These are phyloP conservation scores for Hydrozoanthus tunicans DNA, from an alignment of 64 coral and sea anemone species.

Conservation along the genomic window DNA sequence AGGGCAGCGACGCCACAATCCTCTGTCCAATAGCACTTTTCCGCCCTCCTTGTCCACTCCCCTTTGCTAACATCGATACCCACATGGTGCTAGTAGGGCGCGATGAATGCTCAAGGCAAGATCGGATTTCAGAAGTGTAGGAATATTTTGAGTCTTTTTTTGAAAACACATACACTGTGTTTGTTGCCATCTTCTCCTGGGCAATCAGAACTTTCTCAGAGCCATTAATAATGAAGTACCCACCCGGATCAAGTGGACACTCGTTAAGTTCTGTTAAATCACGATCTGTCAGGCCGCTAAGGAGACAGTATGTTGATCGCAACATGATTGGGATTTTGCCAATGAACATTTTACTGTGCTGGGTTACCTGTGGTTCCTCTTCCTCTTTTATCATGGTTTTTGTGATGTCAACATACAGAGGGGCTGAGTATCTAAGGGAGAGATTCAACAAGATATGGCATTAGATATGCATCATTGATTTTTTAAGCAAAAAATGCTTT, in stretches of 20 bases:
- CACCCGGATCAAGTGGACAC: conserved; percentile 94
- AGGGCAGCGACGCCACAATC: conserved; percentile 93
- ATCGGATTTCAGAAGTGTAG: conserved; percentile 96
- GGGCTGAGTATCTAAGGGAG: conserved; percentile 89
- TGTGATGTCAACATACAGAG: conserved; percentile 98
- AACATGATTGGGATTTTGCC: conserved; percentile 99
- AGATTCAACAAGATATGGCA: background rate
- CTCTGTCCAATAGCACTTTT: conserved; percentile 98
- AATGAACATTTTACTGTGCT: conserved; percentile 98
- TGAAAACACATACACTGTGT: conserved; percentile 98
- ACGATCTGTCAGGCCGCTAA: conserved; percentile 86
- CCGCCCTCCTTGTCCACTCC: conserved; percentile 83
- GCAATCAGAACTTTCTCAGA: conserved; percentile 99
- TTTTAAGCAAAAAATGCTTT: too few relatives aligned
- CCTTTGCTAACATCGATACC: conserved; percentile 97
- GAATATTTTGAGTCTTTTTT: conserved; percentile 99
- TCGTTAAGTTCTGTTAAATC: conserved; percentile 99
- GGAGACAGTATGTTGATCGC: conserved; percentile 93
- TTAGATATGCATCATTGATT: too few relatives aligned
- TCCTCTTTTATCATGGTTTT: conserved; percentile 96
- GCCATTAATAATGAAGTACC: conserved; percentile 99
- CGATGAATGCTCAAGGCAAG: conserved; percentile 96
- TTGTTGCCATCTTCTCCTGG: conserved; percentile 99
- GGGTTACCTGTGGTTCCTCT: conserved; percentile 79
- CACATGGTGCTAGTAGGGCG: conserved; percentile 98